A percentile compares a stretch with the other conserved stretches of the same genome.
phyloP scores from a whole-genome alignment of 2,797 vertebrate species.

The Coreius guichenoti region DNA sequence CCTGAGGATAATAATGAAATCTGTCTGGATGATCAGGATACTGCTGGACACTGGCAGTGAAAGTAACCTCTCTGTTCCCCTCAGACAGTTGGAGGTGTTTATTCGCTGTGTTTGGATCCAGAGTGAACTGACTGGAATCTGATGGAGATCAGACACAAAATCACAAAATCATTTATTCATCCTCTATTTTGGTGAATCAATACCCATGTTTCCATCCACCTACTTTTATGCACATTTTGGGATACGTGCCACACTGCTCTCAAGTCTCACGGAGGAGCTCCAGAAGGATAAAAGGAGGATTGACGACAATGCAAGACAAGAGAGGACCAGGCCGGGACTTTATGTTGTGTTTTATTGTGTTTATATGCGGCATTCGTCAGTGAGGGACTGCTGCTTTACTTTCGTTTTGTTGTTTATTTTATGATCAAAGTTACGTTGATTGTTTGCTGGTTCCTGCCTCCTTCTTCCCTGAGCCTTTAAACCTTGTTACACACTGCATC shows the following conservation, averaged over 20 bases:
- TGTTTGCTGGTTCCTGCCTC: no score
- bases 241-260: no score
- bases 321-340: no score
- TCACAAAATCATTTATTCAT: not conserved
- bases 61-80: not conserved
- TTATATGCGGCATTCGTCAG: no score
- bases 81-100: not conserved
- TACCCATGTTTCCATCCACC: not conserved
- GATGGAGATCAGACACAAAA: not conserved
- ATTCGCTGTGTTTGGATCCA: not conserved
- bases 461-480: no score
- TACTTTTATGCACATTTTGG: not conserved
- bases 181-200: not conserved
- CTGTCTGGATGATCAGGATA: constrained; percentile 7
- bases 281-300: no score
- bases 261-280: no score
- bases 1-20: constrained; percentile 2
- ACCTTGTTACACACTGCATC: not conserved
- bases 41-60: not conserved
- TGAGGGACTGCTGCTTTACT: no score
- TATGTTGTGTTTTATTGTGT: no score
- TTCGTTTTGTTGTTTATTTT: no score
- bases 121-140: not conserved
- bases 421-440: no score
- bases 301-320: no score